phyloP scores from a whole-genome alignment of 1,140 invertebrate genomes.

The Drosophila arizonae region DNA sequence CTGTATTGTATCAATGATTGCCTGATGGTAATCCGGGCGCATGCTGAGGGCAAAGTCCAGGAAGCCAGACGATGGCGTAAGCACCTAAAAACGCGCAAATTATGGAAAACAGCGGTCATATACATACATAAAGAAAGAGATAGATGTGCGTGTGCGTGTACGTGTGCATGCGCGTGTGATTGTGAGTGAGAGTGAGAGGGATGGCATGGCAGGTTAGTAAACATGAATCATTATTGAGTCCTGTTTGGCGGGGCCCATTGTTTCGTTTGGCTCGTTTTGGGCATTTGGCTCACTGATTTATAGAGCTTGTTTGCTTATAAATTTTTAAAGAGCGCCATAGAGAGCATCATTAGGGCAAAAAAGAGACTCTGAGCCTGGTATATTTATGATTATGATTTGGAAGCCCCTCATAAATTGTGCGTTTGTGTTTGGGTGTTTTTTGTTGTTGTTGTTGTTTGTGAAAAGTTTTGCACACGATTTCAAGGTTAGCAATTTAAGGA shows the following conservation, averaged over 20 bases:
- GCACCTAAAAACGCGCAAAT: slow-evolving; percentile 85
- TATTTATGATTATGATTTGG: slow-evolving; percentile 76
- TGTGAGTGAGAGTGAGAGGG: slow-evolving; percentile 11
- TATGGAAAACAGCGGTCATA: slow-evolving; percentile 60
- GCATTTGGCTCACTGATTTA: slow-evolving; percentile 76
- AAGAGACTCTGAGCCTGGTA: slow-evolving; percentile 35
- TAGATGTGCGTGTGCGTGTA: neutral
- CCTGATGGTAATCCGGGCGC: slow-evolving; percentile 96
- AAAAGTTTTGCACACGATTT: slow-evolving; percentile 48
- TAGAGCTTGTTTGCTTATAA: slow-evolving; percentile 71
- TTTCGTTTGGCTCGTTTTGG: slow-evolving; percentile 62
- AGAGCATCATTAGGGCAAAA: slow-evolving; percentile 54
- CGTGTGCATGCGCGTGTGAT: neutral
- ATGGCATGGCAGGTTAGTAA: slow-evolving; percentile 68
- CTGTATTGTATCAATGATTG: slow-evolving; percentile 95
- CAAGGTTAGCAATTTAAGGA: slow-evolving; percentile 72
- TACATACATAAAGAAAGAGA: neutral
- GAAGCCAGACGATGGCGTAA: slow-evolving; percentile 92
- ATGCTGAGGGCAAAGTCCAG: slow-evolving; percentile 95
- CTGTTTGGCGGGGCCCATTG: slow-evolving; percentile 27
- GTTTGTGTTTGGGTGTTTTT: too few species aligned
- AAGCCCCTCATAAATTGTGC: slow-evolving; percentile 61
- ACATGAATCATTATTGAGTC: slow-evolving; percentile 80
- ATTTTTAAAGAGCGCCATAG: slow-evolving; percentile 70
- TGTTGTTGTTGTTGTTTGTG: neutral